phyloP scores from a whole-genome alignment of 2,113 vertebrate species.

The Phalacrocorax aristotelis region DNA sequence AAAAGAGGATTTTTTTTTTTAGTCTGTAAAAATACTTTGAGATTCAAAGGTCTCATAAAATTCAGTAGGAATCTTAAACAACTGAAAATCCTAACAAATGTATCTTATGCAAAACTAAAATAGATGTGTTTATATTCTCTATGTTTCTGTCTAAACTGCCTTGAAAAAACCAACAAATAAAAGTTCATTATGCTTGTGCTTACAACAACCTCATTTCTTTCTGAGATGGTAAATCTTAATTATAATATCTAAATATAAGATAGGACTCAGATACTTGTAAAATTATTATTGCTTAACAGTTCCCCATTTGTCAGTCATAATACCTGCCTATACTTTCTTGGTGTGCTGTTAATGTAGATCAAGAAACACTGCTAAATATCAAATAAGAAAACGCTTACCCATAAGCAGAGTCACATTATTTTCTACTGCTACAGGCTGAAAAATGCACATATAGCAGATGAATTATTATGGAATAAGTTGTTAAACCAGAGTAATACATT shows the following conservation, averaged over 20 bases:
- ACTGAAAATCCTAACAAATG: not conserved
- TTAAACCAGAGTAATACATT: not conserved
- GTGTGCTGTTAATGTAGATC: not conserved
- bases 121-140: not conserved
- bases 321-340: not conserved
- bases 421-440: not conserved
- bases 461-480: not conserved
- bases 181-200: not conserved
- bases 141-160: not conserved
- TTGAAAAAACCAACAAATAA: not conserved
- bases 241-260: not conserved
- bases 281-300: not conserved
- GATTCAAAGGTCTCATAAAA: conserved; percentile 20
- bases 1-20: not conserved
- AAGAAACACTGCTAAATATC: not conserved
- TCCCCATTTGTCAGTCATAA: not conserved
- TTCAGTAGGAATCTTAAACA: not conserved
- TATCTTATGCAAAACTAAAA: not conserved
- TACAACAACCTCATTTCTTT: not conserved
- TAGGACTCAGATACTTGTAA: not conserved
- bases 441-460: not conserved
- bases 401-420: not conserved
- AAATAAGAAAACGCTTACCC: not conserved
- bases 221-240: not conserved
- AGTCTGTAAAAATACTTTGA: not conserved